A percentile compares a stretch with the other conserved stretches of the same genome.
These are phyloP conservation scores for Brachionus koreanus DNA, from an alignment of 1,140 invertebrate genomes.

Conservation along the genomic window DNA sequence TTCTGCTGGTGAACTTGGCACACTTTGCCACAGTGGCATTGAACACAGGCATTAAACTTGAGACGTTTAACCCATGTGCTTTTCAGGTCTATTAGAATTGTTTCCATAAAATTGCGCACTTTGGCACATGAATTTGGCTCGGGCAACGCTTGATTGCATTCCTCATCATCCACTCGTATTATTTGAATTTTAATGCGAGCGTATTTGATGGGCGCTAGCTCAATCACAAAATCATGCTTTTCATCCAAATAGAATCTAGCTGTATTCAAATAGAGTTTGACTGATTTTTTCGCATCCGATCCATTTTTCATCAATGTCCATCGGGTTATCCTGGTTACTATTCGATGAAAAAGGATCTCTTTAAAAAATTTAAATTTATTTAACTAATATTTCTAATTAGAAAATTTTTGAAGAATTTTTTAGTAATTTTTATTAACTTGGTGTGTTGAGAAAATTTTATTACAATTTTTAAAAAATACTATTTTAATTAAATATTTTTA, in stretches of 20 bases:
- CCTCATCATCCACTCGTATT: slow-evolving; percentile 31
- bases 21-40: slow-evolving; percentile 55
- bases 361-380: slow-evolving; percentile 6
- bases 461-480: too few relatives aligned
- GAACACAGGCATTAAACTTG: slow-evolving; percentile 53
- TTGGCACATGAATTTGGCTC: slow-evolving; percentile 50
- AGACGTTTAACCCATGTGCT: slow-evolving; percentile 58
- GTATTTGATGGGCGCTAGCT: slow-evolving; percentile 49
- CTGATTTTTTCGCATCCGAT: slow-evolving; percentile 47
- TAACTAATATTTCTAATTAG: background rate
- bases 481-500: too few relatives aligned
- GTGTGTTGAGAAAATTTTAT: too few relatives aligned
- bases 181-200: slow-evolving; percentile 50
- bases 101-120: slow-evolving; percentile 59
- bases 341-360: slow-evolving; percentile 54
- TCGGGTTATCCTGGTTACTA: slow-evolving; percentile 50
- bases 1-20: slow-evolving; percentile 53
- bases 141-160: slow-evolving; percentile 42
- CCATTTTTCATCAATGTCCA: slow-evolving; percentile 52
- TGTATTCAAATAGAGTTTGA: slow-evolving; percentile 47
- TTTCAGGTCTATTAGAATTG: slow-evolving; percentile 53
- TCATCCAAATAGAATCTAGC: slow-evolving; percentile 53
- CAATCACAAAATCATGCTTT: slow-evolving; percentile 55
- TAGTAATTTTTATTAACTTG: too few relatives aligned
- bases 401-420: too few relatives aligned